These are phyloP conservation scores for Bufo bufo DNA, from an alignment of 2,113 vertebrate species.

Conservation along the genomic window DNA sequence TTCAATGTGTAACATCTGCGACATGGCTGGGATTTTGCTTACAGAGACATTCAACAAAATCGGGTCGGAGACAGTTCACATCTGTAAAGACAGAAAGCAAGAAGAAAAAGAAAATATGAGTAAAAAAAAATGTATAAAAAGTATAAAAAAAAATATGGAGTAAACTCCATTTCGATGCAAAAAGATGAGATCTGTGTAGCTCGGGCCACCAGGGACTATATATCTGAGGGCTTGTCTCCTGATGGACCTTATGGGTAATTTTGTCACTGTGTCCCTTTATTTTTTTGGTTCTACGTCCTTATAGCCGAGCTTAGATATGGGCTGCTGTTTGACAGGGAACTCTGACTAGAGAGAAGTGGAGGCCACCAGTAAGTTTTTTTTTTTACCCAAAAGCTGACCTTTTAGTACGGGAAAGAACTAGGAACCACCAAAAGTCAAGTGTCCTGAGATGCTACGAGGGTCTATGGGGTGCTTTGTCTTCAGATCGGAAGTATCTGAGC, in stretches of 20 bases:
- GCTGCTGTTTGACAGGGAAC: background rate
- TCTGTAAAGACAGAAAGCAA: conserved; percentile 70
- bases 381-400: too few relatives aligned
- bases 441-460: too few relatives aligned
- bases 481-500: background rate
- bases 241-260: background rate
- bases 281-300: too few relatives aligned
- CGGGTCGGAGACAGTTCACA: conserved; percentile 74
- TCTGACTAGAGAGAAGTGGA: background rate
- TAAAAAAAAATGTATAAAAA: background rate
- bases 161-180: background rate
- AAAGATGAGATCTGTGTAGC: background rate
- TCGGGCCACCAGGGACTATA: background rate
- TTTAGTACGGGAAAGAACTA: too few relatives aligned
- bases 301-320: too few relatives aligned
- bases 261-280: background rate
- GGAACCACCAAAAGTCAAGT: too few relatives aligned
- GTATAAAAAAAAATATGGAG: background rate
- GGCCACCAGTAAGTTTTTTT: background rate
- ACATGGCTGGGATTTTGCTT: conserved; percentile 78
- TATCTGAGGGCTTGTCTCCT: background rate
- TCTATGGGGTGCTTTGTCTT: too few relatives aligned
- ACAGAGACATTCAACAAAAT: conserved; percentile 76
- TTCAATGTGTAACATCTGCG: conserved; percentile 97
- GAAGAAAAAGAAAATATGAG: background rate